These are phyloP conservation scores for Corythucha ciliata DNA, from an alignment of 2,888 invertebrate genomes.

Conservation along the genomic window DNA sequence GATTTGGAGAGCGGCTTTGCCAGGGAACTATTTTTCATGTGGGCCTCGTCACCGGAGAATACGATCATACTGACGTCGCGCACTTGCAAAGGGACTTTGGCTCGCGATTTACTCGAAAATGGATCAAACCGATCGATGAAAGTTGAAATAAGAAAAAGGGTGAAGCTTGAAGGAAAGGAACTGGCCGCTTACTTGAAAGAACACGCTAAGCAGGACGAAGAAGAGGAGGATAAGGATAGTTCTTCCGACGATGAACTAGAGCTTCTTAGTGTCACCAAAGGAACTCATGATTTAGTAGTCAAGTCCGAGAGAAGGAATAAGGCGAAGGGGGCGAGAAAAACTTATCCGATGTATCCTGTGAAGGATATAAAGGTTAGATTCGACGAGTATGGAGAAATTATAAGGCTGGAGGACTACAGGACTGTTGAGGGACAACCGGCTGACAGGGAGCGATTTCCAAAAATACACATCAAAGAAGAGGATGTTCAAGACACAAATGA, in stretches of 20 bases:
- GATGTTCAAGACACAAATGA: slow-evolving; percentile 51
- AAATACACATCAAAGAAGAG: slow-evolving; percentile 37
- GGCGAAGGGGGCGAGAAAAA: slow-evolving; percentile 70
- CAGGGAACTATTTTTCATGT: slow-evolving; percentile 85
- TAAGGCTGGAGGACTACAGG: slow-evolving; percentile 83
- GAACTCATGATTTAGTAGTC: slow-evolving; percentile 83
- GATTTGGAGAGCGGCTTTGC: slow-evolving; percentile 95
- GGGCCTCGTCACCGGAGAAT: slow-evolving; percentile 86
- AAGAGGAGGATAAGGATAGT: slow-evolving; percentile 45
- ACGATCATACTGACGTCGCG: slow-evolving; percentile 89
- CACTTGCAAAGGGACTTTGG: slow-evolving; percentile 70
- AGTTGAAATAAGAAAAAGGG: slow-evolving; percentile 57
- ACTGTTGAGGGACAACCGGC: slow-evolving; percentile 62
- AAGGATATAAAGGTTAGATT: slow-evolving; percentile 81
- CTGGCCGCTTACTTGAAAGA: slow-evolving; percentile 54
- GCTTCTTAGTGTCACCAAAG: slow-evolving; percentile 66
- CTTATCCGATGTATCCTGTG: slow-evolving; percentile 94
- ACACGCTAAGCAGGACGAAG: slow-evolving; percentile 47
- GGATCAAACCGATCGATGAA: slow-evolving; percentile 64
- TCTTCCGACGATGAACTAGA: slow-evolving; percentile 77
- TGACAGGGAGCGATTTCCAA: slow-evolving; percentile 57
- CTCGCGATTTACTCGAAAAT: slow-evolving; percentile 67
- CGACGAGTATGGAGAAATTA: slow-evolving; percentile 95
- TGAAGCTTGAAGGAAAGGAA: slow-evolving; percentile 67
- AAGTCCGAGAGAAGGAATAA: slow-evolving; percentile 56